Evolutionary conservation across 2,797 vertebrate species (phyloP).

Genomic region (Delichon dasypus): DNA sequence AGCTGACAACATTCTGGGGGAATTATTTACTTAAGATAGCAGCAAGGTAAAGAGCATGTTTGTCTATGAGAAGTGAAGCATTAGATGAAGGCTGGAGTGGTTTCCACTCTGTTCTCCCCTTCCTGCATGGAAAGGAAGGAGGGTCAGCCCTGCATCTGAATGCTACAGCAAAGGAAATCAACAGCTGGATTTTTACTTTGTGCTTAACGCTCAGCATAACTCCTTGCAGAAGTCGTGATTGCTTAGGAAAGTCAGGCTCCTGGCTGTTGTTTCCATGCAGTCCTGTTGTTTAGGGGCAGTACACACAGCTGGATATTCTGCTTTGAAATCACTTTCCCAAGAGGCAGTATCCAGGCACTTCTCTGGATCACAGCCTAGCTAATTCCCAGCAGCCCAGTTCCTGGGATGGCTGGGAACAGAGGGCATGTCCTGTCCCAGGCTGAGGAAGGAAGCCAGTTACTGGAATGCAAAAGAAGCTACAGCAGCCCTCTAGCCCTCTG

Average conservation of each 20-base stretch:
- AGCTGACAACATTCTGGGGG: neutral
- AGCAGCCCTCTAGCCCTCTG: neutral
- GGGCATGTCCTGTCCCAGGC: neutral
- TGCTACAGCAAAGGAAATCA: neutral
- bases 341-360: neutral
- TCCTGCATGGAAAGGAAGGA: neutral
- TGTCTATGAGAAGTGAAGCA: neutral
- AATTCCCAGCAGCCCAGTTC: neutral
- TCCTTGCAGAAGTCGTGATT: neutral
- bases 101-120: neutral
- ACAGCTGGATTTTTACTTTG: neutral
- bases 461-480: neutral
- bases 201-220: neutral
- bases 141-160: neutral
- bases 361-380: neutral
- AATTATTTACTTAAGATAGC: conserved; percentile 64
- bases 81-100: neutral
- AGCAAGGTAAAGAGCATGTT: conserved; percentile 56
- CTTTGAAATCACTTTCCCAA: neutral
- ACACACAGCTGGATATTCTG: neutral
- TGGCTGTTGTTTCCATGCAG: fast-evolving
- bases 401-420: fast-evolving
- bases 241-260: neutral
- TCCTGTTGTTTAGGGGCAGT: neutral
- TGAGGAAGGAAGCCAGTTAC: neutral